Conservation (phyloP, 2,113 vertebrate species). For the Strix aluco region DNA sequence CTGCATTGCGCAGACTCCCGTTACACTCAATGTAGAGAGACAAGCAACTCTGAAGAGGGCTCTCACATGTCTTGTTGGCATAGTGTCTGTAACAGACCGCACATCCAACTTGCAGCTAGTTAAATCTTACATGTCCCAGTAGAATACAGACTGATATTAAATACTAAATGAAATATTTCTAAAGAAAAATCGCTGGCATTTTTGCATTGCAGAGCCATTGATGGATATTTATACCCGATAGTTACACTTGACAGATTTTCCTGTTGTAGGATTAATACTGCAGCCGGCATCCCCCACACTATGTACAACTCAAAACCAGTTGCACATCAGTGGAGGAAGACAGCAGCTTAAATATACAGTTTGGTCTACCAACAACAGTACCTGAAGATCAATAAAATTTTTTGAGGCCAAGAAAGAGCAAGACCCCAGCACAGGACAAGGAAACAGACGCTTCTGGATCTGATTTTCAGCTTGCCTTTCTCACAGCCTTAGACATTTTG, state of each 20-base stretch:
- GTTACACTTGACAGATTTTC: not conserved
- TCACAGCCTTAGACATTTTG: not conserved
- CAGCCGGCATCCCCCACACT: not conserved
- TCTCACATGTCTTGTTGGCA: fast-evolving
- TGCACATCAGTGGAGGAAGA: not conserved
- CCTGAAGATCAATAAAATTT: not conserved
- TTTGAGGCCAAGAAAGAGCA: not conserved
- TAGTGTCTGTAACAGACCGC: not conserved
- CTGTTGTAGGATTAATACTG: not conserved
- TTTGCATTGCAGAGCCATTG: not conserved
- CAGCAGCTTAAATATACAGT: not conserved
- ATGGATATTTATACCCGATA: not conserved
- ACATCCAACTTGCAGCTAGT: not conserved
- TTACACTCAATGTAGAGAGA: not conserved
- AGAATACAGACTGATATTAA: not conserved
- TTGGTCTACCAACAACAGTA: not conserved
- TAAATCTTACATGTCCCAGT: not conserved
- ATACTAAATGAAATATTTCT: not conserved
- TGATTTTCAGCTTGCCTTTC: not conserved
- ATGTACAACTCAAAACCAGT: not conserved
- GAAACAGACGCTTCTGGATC: not conserved
- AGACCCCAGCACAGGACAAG: not conserved
- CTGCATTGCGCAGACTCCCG: fast-evolving
- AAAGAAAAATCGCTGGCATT: not conserved
- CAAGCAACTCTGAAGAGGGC: not conserved